A percentile compares a stretch with the other conserved stretches of the same genome.
Conservation (phyloP, 2,797 vertebrate genomes). For the Esox masquinongy region DNA sequence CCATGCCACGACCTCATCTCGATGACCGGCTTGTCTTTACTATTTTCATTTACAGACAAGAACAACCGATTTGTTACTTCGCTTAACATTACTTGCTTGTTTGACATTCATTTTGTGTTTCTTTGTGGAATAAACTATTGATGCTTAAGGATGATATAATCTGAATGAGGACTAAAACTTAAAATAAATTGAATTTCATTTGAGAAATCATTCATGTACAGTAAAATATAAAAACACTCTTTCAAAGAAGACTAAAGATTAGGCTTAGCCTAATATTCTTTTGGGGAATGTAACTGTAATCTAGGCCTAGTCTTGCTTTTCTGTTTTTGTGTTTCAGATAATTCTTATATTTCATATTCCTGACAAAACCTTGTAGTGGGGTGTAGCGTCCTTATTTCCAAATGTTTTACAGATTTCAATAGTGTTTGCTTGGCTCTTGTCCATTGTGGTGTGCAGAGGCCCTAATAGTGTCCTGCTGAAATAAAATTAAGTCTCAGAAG, state of each 20-base stretch:
- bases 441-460: slow-evolving; percentile 39
- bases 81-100: not conserved
- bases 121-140: not conserved
- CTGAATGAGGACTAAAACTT: not conserved
- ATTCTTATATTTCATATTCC: not conserved
- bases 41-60: not conserved
- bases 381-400: not conserved
- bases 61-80: not conserved
- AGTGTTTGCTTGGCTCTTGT: slow-evolving; percentile 45
- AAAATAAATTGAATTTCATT: not conserved
- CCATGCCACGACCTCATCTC: not conserved
- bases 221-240: not conserved
- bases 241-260: not conserved
- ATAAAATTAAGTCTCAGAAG: slow-evolving; percentile 53
- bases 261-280: too few species aligned
- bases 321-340: not conserved
- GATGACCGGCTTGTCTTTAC: not conserved
- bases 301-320: too few species aligned
- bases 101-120: not conserved
- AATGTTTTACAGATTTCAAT: slow-evolving; percentile 32
- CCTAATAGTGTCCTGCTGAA: slow-evolving; percentile 59
- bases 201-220: not conserved
- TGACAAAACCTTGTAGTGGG: not conserved
- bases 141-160: not conserved
- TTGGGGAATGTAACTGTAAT: too few species aligned